These are phyloP conservation scores for Zosterops lateralis DNA, from an alignment of 2,113 vertebrate genomes.

Conservation along the genomic window DNA sequence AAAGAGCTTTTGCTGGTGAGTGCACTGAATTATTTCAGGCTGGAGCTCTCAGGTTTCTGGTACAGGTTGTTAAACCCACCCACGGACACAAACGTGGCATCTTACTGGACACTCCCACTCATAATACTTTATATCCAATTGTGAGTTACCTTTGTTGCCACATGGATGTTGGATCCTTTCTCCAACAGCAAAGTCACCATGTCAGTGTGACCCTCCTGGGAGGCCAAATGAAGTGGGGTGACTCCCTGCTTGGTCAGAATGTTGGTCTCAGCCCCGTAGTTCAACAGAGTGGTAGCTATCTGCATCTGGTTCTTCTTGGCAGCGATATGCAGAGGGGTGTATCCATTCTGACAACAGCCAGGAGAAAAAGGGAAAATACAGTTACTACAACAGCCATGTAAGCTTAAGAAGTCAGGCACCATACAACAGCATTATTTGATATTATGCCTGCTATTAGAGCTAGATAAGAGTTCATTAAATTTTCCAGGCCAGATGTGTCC, in stretches of 20 bases:
- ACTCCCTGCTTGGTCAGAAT: constrained; percentile 93
- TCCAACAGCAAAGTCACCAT: constrained; percentile 88
- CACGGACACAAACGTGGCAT: accelerated
- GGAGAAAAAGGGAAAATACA: background rate
- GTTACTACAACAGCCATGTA: background rate
- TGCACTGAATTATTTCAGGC: background rate
- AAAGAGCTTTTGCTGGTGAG: background rate
- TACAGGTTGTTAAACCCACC: background rate
- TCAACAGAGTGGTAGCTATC: constrained; percentile 88
- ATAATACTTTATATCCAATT: background rate
- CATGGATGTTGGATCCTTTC: constrained; percentile 85
- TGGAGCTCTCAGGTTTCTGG: background rate
- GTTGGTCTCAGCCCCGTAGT: constrained; percentile 88
- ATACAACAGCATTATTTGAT: background rate
- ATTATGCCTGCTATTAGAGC: background rate
- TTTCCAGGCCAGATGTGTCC: background rate
- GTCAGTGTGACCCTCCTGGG: constrained; percentile 91
- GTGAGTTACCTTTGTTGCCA: constrained; percentile 86
- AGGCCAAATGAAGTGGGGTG: constrained; percentile 90
- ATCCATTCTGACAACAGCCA: constrained; percentile 84
- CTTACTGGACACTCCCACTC: background rate
- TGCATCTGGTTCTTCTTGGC: constrained; percentile 99
- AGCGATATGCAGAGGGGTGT: constrained; percentile 90
- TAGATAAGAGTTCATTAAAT: background rate
- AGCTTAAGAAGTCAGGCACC: background rate